Evolutionary conservation across 2,113 vertebrate genomes (phyloP).

Genomic region (Tenrec ecaudatus): DNA sequence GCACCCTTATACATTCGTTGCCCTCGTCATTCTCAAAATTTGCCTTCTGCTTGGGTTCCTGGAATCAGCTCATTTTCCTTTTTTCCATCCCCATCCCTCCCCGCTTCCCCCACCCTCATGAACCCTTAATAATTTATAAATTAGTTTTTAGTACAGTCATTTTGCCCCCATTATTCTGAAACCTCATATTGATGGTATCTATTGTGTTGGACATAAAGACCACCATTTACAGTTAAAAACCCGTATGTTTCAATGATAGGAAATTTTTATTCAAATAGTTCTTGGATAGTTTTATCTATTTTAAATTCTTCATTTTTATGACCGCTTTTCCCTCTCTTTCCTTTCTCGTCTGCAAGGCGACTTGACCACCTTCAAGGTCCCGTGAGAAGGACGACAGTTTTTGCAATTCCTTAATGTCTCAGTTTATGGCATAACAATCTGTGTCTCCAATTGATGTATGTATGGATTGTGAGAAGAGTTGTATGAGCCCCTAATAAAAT

Average conservation of each 20-base stretch:
- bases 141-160: conserved; percentile 5
- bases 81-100: no score
- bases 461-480: no score
- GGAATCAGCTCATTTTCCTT: no score
- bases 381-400: not conserved
- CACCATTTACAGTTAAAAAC: conserved; percentile 3
- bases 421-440: not conserved
- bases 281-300: conserved; percentile 5
- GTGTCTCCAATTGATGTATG: no score
- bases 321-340: not conserved
- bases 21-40: no score
- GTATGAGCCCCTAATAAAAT: no score
- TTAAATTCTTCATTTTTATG: conserved; percentile 14
- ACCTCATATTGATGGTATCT: conserved; percentile 28
- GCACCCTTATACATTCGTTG: no score
- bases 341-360: not conserved
- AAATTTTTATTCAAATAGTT: not conserved
- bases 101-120: no score
- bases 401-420: not conserved
- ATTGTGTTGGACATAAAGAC: not conserved
- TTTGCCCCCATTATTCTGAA: conserved; percentile 37
- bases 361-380: not conserved
- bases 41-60: no score
- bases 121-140: no score
- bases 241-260: not conserved